Conservation (phyloP, 2,888 invertebrate genomes). For the Lepidochrysops patricia region DNA sequence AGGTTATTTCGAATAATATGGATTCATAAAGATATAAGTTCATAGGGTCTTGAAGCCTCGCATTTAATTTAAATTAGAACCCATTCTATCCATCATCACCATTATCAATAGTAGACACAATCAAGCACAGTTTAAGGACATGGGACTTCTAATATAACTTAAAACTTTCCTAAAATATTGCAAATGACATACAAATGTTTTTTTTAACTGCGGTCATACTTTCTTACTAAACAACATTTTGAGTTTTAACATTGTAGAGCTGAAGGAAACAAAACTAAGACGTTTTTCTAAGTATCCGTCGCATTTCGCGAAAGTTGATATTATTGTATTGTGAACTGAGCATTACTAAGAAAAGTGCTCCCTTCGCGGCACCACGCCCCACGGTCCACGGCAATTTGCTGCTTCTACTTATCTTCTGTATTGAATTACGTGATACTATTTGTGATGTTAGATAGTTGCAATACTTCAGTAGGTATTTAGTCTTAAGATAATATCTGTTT, state of each 20-base stretch:
- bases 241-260: not conserved
- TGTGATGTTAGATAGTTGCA: constrained; percentile 3
- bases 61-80: no score
- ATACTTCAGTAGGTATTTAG: constrained; percentile 3
- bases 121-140: no score
- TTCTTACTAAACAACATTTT: not conserved
- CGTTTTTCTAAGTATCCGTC: not conserved
- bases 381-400: not conserved
- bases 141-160: no score
- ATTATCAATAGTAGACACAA: no score
- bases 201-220: not conserved
- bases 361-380: not conserved
- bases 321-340: not conserved
- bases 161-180: no score
- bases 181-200: not conserved
- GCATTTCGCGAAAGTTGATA: not conserved
- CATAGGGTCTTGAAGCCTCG: no score
- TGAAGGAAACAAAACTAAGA: not conserved
- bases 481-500: not conserved
- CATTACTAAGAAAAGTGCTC: not conserved
- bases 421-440: not conserved
- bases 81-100: no score
- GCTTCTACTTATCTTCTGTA: not conserved
- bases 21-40: no score
- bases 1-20: no score